Conservation (phyloP, 2,113 vertebrate genomes). For the Pomatostomus ruficeps region DNA sequence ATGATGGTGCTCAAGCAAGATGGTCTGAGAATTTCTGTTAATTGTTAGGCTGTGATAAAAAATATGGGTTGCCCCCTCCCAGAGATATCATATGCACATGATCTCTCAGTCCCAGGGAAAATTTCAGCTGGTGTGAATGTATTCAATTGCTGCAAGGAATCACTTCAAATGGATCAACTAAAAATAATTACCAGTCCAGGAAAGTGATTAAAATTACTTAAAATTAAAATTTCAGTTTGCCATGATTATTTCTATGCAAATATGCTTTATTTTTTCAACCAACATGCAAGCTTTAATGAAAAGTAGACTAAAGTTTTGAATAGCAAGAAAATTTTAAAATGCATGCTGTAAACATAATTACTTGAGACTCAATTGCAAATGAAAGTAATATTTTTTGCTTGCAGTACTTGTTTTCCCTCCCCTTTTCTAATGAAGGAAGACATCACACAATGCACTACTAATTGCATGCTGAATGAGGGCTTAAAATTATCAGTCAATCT, state of each 20-base stretch:
- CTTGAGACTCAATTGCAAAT: slow-evolving; percentile 40
- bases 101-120: slow-evolving; percentile 22
- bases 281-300: slow-evolving; percentile 64
- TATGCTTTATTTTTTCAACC: slow-evolving; percentile 50
- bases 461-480: not conserved
- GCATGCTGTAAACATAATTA: slow-evolving; percentile 54
- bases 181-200: slow-evolving; percentile 65
- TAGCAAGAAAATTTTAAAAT: slow-evolving; percentile 61
- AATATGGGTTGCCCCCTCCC: slow-evolving; percentile 14
- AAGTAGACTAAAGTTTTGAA: slow-evolving; percentile 56
- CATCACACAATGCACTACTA: not conserved
- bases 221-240: slow-evolving; percentile 69
- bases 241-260: slow-evolving; percentile 74
- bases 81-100: not conserved
- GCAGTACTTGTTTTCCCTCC: not conserved
- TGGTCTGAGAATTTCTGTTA: slow-evolving; percentile 66
- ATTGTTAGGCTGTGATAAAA: slow-evolving; percentile 66
- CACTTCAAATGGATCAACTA: slow-evolving; percentile 53
- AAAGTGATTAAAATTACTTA: slow-evolving; percentile 73
- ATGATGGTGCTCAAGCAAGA: slow-evolving; percentile 35
- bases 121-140: slow-evolving; percentile 31
- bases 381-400: slow-evolving; percentile 52
- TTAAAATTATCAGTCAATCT: not conserved
- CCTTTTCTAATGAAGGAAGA: slow-evolving; percentile 24
- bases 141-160: slow-evolving; percentile 56